Evolutionary conservation across 2,888 invertebrate species (phyloP), one percentile per base, ranked within the genome.

Genomic region (Mylabris sibirica): DNA sequence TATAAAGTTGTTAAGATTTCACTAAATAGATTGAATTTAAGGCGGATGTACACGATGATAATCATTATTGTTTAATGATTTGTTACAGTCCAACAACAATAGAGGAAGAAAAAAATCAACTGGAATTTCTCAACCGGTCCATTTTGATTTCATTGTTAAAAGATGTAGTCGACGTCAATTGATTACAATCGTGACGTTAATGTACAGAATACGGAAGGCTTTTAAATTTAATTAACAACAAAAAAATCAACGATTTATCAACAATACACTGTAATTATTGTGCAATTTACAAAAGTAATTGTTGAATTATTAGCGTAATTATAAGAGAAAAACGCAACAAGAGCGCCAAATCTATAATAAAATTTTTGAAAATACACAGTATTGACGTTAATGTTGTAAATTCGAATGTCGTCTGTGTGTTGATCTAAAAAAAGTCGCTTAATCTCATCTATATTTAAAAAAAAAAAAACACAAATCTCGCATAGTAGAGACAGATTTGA

Each of bases 1-100:
- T 77, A 78, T 77, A 80, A 76, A 78, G 78, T 76, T 75, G 76
- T 79, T 77, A 76, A 78, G 76, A 77, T 77, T 44, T 78, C 75
- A 73, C 69, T 65, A 59, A 66, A 67, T 73, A 72, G 68, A 75
- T 71, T 74, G 67, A 65, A 24, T 41, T 64, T 62, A 35, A 30
- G 44, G 22, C 70, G 70, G 70, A 70, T 70, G 66, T 53, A 70
- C n/a, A n/a, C 64, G 67, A 65, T 70, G 64, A 70, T 67, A 59
- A 64, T 44, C 35, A 57, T 35, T 34, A 35, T 60, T 60, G 61
- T 61, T 65, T 60, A 35, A 35, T 30, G 30, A 30, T 30, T 30
- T 8, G 30, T 30, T 30, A 30, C 30, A 30, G 30, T 30, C 30
- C 30, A 30, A 30, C 8, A 4, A 30, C 4, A 53, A 41, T 63